Base-by-base conservation (phyloP, 2,113 vertebrate species). In the Ariopsis seemanni region DNA sequence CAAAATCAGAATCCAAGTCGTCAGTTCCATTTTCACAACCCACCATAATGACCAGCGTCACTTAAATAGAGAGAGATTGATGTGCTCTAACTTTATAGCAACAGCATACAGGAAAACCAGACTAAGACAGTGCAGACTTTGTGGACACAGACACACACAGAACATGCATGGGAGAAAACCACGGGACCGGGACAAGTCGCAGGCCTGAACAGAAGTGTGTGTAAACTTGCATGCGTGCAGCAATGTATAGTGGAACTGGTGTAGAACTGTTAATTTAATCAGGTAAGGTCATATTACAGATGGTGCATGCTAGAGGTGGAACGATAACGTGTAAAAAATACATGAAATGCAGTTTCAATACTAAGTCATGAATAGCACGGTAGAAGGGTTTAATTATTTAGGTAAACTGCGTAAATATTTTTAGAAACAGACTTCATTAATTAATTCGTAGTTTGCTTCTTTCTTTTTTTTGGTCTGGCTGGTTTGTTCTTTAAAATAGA, bases 201-300 rank as follows among this genome's bases (percentile, higher is more conserved):
- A 75, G 89, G 87, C 78, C 57, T 67, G 88, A 90, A 82, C 50
- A 86, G 74, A 90, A 83, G 88, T 50, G 86, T 87, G 69, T 80
- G 60, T 62, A 74, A 88, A 90, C 92, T 91, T 87, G 93, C 94
- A 95, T 92, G 95, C 96, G 93, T 90, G 92, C 94, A 93, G 87
- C 85, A 91, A 93, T 42, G 84, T 50, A 22, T n/a, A 65, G 81
- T 75, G 62, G 85, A 85, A 91, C 86, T 72, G 30, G 48, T 93
- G 96, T 95, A 95, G 34, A 93, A 80, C 88, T 91, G 95, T 96
- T 96, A 97, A 85, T 92, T 87, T 72, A 65, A 85, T 72, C 88
- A 86, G 52, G 67, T 77, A n/a, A 74, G 9, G 55, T 58, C 34
- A 60, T 82, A 53, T 50, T 72, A 74, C 7, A 25, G 34, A 82